Evolutionary conservation across 1,140 invertebrate species (phyloP).

Genomic region (Aphis gossypii): DNA sequence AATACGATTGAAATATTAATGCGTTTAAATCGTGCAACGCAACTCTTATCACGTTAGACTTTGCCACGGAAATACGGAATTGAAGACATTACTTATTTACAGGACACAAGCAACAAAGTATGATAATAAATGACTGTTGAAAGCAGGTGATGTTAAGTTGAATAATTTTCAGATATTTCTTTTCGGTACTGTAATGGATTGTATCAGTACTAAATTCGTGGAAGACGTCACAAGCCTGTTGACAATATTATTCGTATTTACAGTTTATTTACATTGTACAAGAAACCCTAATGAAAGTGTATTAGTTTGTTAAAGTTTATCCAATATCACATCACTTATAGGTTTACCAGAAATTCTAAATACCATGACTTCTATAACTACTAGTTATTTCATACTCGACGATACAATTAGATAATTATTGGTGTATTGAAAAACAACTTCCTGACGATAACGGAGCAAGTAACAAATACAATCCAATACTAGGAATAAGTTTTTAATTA

Average conservation of each 20-base stretch:
- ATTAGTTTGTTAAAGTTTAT: neutral
- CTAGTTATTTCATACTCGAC: neutral
- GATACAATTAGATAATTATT: neutral
- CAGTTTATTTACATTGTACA: neutral
- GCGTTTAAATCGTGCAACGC: neutral
- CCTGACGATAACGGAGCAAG: neutral
- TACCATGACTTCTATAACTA: neutral
- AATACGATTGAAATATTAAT: neutral
- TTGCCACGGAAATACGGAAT: neutral
- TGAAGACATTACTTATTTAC: neutral
- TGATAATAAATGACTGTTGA: neutral
- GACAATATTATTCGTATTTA: neutral
- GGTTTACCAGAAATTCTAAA: neutral
- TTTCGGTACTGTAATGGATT: neutral
- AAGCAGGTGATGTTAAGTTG: neutral
- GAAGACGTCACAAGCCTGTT: neutral
- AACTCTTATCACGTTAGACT: neutral
- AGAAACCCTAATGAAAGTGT: neutral
- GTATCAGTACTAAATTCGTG: neutral
- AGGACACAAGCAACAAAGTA: neutral
- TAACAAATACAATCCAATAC: neutral
- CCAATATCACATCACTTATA: neutral
- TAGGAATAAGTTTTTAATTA: neutral
- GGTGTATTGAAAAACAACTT: neutral
- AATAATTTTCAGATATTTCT: neutral